Base-by-base conservation (phyloP, 2,888 invertebrate species). In the Plemyria rubiginata region DNA sequence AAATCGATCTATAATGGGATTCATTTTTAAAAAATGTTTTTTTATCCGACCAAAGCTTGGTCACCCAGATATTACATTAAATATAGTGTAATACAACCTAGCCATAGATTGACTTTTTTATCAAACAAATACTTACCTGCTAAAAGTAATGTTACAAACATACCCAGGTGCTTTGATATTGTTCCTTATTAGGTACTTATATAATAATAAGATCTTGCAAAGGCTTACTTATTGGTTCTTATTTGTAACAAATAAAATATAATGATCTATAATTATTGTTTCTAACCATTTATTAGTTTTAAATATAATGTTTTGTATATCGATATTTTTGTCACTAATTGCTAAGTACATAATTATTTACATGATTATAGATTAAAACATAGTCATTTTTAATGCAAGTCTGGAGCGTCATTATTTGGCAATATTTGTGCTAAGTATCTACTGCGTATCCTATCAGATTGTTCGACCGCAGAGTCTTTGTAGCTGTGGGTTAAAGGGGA, bases 371-470 rank as follows among this genome's bases (percentile, higher is more conserved):
- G 68, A 68, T n/a, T n/a, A 61, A 45, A 68, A 66, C 56, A 66
- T 70, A 60, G 67, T 71, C 57, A 73, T 82, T 87, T 74, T 81
- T 85, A 80, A 84, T 51, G 29, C 13, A 41, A 48, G 48, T 90
- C 85, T 66, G 86, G 84, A 81, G 84, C 84, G 83, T 85, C 86
- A 70, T 85, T 83, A 65, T 81, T 85, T 70, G 92, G 87, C 69
- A 92, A 81, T 77, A 93, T 88, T 81, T 91, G 93, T 72, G 92
- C 78, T 73, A 93, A 81, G 75, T 93, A 93, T 81, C 90, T 81
- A 69, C 85, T 87, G 71, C 93, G 88, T 73, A 93, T 93, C 64
- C 93, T 85, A 72, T 92, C 87, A 2, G 92, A 92, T 62, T 89
- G 87, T 12, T 77, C 80, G 55, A 78, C 83, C 8, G 87, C 77